These are phyloP conservation scores for Phyto melanocephala DNA, from an alignment of 2,888 invertebrate genomes.

Conservation along the genomic window DNA sequence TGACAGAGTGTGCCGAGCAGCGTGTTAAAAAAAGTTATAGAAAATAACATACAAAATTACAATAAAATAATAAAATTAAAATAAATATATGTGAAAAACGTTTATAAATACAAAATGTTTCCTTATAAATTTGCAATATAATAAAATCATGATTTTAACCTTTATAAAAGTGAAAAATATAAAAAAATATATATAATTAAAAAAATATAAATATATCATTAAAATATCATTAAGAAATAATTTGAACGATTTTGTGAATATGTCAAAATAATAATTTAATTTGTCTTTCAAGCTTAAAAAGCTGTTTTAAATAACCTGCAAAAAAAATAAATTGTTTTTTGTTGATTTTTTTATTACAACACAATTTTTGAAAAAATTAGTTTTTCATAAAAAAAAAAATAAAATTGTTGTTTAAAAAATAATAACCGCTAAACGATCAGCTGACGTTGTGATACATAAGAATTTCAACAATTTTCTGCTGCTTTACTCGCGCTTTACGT, in stretches of 20 bases:
- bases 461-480: conserved; percentile 36
- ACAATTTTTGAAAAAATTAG: neutral
- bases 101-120: too few species aligned
- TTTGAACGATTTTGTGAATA: neutral
- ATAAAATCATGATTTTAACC: conserved; percentile 11
- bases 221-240: conserved; percentile 8
- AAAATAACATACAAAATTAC: neutral
- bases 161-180: neutral
- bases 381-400: neutral
- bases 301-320: neutral
- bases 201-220: conserved; percentile 24
- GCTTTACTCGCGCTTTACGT: neutral
- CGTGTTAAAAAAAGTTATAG: neutral
- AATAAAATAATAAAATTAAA: neutral
- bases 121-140: neutral
- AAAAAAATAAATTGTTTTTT: conserved; percentile 32
- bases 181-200: neutral
- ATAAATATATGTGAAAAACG: too few species aligned
- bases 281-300: conserved; percentile 3
- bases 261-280: neutral
- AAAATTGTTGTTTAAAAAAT: neutral
- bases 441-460: conserved; percentile 57
- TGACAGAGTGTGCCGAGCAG: neutral
- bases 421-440: conserved; percentile 42
- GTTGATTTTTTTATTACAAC: conserved; percentile 19